Conservation (phyloP, 1,140 invertebrate genomes). For the Uloborus diversus region DNA sequence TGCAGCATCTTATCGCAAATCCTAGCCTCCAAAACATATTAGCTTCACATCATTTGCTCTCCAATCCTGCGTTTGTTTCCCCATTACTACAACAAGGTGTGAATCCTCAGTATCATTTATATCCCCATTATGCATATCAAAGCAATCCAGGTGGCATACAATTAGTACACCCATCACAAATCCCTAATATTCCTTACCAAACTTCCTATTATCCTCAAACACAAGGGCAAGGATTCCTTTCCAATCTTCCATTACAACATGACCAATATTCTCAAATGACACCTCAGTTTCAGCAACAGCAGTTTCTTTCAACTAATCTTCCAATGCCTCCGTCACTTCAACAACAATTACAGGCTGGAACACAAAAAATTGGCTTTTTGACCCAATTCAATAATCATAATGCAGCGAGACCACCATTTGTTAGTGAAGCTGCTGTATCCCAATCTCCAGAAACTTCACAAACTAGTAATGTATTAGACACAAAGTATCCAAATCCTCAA, state of each 20-base stretch:
- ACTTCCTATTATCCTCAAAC: neutral
- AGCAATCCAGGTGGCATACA: neutral
- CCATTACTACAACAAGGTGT: slow-evolving; percentile 8
- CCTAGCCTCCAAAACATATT: neutral
- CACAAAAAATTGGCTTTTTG: slow-evolving; percentile 37
- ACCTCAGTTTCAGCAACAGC: slow-evolving; percentile 5
- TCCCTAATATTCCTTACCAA: slow-evolving; percentile 21
- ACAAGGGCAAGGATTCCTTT: slow-evolving; percentile 5
- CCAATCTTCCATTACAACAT: neutral
- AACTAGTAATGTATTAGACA: neutral
- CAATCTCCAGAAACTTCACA: neutral
- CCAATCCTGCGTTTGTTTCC: slow-evolving; percentile 10
- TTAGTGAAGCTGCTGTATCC: no score
- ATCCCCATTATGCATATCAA: slow-evolving; percentile 18
- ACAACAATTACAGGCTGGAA: slow-evolving; percentile 36
- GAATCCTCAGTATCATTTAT: slow-evolving; percentile 18
- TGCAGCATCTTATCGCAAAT: neutral
- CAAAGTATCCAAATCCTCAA: neutral
- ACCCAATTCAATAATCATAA: no score
- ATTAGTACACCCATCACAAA: slow-evolving; percentile 6
- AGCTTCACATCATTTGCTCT: neutral
- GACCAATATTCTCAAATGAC: neutral
- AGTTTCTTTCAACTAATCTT: slow-evolving; percentile 26
- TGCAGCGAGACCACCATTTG: no score
- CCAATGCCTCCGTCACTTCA: slow-evolving; percentile 43